Evolutionary conservation across 2,797 vertebrate species (phyloP), one percentile per base, ranked within the genome.

Genomic region (Sebastes trivittatus): DNA sequence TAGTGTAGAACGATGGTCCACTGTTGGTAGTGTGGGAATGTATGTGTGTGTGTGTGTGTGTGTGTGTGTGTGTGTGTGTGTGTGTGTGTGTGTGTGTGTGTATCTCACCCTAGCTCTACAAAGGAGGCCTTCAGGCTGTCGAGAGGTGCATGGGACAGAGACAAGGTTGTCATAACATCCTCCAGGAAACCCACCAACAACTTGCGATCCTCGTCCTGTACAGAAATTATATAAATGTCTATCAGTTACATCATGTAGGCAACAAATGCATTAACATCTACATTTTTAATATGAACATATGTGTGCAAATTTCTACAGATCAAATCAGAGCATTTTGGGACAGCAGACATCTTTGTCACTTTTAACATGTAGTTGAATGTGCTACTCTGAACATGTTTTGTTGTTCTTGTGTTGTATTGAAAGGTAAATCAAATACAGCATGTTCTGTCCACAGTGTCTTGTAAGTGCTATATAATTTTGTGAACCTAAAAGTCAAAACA

Each of bases 101-200:
- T 75, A n/a, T 79, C 95, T 97, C 95, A 99, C 98, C 98, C 98
- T 70, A 99, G 94, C 94, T 99, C 98, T 83, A 99, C 97, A 94
- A 99, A 99, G 23, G 98, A 97, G 84, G 98, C 98, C 91, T 99
- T 99, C 72, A 99, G 93, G 93, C 98, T 99, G 84, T 99, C 98
- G 13, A 99, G 96, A 87, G 98, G 97, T 62, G 98, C 98, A 73
- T 99, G 97, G 36, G 98, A 99, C 59, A 99, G 91, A 4, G 98
- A 99, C 70, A 99, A 95, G 71, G 98, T 97, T 18, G 98, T 99
- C 98, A 99, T 98, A 54, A 99, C 98, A 82, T 99, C 98, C 93
- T 99, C 98, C 60, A 99, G 93, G 93, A 99, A 99, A 82, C 98
- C 98, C 83, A 99, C 97, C 56, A 99, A 88, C 71, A 99, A 95